Conservation (phyloP, 2,888 invertebrate species). For the Drosophila suboccidentalis region DNA sequence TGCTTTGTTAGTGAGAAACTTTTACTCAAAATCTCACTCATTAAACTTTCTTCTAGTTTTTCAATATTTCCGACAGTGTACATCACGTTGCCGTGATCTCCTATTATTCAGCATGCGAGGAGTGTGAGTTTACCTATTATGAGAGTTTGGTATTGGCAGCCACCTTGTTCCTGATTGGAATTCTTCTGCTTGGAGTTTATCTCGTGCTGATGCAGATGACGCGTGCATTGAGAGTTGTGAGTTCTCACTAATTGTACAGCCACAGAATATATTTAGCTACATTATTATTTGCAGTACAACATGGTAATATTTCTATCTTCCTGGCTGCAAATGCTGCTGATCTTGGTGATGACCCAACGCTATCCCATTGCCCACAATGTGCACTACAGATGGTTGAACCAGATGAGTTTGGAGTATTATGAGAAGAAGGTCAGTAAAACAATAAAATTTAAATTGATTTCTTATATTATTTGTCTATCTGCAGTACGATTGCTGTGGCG, state of each 20-base stretch:
- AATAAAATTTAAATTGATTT: not conserved
- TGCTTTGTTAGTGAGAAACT: conserved; percentile 29
- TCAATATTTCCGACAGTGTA: not conserved
- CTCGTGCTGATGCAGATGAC: conserved; percentile 22
- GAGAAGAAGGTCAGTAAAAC: conserved; percentile 37
- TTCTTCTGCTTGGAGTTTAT: not conserved
- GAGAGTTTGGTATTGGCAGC: conserved; percentile 1
- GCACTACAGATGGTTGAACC: conserved; percentile 28
- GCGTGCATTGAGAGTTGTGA: conserved; percentile 26
- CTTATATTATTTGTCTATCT: no score
- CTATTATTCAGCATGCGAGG: not conserved
- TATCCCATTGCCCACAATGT: conserved; percentile 25
- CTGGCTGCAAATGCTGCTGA: conserved; percentile 49
- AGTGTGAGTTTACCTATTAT: conserved; percentile 28
- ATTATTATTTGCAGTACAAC: conserved; percentile 22
- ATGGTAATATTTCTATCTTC: conserved; percentile 6
- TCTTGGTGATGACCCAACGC: conserved; percentile 22
- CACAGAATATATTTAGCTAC: no score
- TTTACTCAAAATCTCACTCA: accelerated
- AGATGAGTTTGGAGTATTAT: conserved; percentile 1
- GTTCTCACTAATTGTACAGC: conserved; percentile 6
- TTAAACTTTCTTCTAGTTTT: not conserved
- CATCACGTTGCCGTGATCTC: not conserved
- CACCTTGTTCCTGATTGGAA: not conserved
- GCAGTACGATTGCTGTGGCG: conserved; percentile 59